phyloP scores from a whole-genome alignment of 2,888 invertebrate species.

The Metopia argyrocephala region DNA sequence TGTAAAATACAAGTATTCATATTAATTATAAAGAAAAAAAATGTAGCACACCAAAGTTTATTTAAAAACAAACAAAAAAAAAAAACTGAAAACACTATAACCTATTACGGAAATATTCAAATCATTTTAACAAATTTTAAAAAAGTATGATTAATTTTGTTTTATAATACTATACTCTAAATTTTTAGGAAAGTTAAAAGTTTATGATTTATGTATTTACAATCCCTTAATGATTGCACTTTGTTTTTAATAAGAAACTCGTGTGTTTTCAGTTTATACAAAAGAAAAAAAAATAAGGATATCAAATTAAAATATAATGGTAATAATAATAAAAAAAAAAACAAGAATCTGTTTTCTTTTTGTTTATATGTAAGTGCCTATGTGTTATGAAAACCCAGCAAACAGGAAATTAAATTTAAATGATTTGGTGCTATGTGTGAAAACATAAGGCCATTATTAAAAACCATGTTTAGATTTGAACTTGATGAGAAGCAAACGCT shows the following conservation, averaged over 20 bases:
- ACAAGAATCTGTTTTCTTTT: neutral
- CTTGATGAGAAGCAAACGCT: too few species aligned
- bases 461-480: too few species aligned
- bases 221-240: neutral
- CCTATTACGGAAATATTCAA: neutral
- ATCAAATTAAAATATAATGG: neutral
- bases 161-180: neutral
- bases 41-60: constrained; percentile 49
- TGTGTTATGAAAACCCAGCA: too few species aligned
- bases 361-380: too few species aligned
- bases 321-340: neutral
- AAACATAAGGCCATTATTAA: too few species aligned
- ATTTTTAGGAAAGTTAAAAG: neutral
- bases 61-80: neutral
- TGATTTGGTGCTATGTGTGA: neutral
- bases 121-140: neutral
- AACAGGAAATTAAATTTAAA: too few species aligned
- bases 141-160: neutral
- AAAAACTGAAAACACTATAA: constrained; percentile 7
- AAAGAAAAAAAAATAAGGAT: neutral
- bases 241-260: constrained; percentile 4
- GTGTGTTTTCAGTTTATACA: neutral
- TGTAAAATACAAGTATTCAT: constrained; percentile 18
- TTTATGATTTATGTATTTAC: neutral
- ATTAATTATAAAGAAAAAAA: neutral